Evolutionary conservation across 2,888 invertebrate species (phyloP), one percentile per base, ranked within the genome.

Genomic region (Agelastica alni): DNA sequence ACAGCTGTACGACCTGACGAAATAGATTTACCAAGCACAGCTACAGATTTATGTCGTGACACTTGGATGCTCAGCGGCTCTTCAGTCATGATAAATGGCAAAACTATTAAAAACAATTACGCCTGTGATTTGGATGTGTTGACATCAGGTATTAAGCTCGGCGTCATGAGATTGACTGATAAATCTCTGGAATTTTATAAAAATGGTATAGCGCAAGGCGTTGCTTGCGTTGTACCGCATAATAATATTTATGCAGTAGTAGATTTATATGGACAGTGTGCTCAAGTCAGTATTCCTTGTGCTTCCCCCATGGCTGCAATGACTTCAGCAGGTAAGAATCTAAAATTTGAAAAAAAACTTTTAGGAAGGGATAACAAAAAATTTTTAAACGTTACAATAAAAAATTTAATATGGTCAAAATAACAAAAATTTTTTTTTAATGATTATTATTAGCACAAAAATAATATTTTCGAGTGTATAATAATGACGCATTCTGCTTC

Each of bases 1-100:
- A 93, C 93, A 1, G 86, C 90, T 0, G 89, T 93, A n/a, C 84
- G 89, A 10, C 95, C 96, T 0, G 94, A 95, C 63, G 93, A 95
- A 63, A 79, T 96, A 52, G 91, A 92, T 59, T 81, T 91, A 61
- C 89, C 94, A 0, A 89, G 89, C 34, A 95, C 95, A 3, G 94
- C 96, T 70, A 95, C 93, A 0, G 95, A 96, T 72, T 85, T 96
- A 46, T 89, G 88, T 72, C 88, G 90, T 72, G 94, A 94, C 69
- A 95, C 94, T 0, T 94, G 93, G 83, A 93, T 96, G 82, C 78
- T 96, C 6, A 94, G 94, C 68, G 95, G 96, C 0, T 89, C 92
- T 1, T 89, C 93, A 46, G 87, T 96, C 63, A 94, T 95, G 88
- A 89, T 92, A 71, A 93, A 95, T 73, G 93, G 95, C 3, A 84